Conservation (phyloP, 1,140 invertebrate genomes). For the Tyrophagus putrescentiae region DNA sequence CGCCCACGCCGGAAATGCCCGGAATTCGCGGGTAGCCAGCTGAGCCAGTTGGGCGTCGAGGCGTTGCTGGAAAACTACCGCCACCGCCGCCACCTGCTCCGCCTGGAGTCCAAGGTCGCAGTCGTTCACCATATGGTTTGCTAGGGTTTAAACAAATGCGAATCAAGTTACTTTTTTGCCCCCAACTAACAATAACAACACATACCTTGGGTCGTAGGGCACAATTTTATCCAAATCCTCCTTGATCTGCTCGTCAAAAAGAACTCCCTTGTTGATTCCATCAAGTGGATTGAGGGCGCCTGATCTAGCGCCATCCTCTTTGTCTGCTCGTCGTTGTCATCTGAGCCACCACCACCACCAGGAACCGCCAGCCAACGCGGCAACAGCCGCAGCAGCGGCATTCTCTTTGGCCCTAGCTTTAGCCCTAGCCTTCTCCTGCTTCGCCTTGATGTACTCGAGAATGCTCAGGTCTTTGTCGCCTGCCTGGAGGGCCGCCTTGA, state of each 20-base stretch:
- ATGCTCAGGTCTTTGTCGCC: conserved; percentile 14
- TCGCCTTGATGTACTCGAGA: conserved; percentile 4
- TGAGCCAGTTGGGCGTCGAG: too few relatives aligned
- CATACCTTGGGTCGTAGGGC: conserved; percentile 14
- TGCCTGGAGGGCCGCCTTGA: conserved; percentile 1
- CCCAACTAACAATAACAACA: too few relatives aligned
- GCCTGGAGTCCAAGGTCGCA: not conserved
- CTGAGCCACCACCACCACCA: not conserved
- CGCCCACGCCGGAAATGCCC: too few relatives aligned
- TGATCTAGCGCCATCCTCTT: not conserved
- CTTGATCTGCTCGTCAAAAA: conserved; percentile 12
- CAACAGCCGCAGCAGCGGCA: not conserved
- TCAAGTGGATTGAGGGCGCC: not conserved
- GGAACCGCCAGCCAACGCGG: not conserved
- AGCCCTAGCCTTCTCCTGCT: not conserved
- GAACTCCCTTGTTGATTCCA: not conserved
- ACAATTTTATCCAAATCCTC: conserved; percentile 12
- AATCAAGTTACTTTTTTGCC: too few relatives aligned
- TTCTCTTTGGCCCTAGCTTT: not conserved
- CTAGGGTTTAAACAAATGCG: not conserved
- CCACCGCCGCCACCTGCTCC: conserved; percentile 1
- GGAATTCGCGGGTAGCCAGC: too few relatives aligned
- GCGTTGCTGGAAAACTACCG: too few relatives aligned
- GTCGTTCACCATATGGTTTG: conserved; percentile 8
- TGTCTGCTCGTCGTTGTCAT: conserved; percentile 4